A percentile compares a stretch with the other conserved stretches of the same genome.
Conservation (phyloP, 2,888 invertebrate species). For the Luperina nickerlii region DNA sequence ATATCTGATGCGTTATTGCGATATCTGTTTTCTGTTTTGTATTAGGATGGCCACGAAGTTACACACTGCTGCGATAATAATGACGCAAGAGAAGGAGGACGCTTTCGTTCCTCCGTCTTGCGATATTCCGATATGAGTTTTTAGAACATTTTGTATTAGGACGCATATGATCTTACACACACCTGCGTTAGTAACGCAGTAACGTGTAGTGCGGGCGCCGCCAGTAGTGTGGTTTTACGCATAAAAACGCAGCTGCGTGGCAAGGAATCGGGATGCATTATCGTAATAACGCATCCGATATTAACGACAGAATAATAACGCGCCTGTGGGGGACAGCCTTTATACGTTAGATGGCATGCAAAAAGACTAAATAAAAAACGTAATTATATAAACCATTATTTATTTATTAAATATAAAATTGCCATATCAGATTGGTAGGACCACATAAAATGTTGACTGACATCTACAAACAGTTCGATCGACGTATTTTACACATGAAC, state of each 20-base stretch:
- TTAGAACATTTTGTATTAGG: no score
- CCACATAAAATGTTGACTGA: slow-evolving; percentile 77
- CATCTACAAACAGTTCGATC: slow-evolving; percentile 81
- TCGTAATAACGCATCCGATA: background rate
- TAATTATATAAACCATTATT: slow-evolving; percentile 81
- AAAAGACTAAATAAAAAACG: slow-evolving; percentile 25
- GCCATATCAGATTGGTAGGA: slow-evolving; percentile 82
- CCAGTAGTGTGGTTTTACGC: background rate
- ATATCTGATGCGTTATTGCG: no score
- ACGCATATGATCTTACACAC: no score
- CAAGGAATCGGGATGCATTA: background rate
- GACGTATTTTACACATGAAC: slow-evolving; percentile 74
- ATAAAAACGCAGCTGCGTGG: background rate
- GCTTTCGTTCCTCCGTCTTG: no score
- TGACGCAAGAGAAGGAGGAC: no score
- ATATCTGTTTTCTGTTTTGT: no score
- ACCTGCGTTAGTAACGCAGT: no score
- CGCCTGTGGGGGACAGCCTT: background rate
- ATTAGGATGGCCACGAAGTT: no score
- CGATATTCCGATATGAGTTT: no score
- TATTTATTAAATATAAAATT: slow-evolving; percentile 88
- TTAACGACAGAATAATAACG: background rate
- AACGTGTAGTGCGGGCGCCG: no score
- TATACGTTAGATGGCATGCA: background rate
- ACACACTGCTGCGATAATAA: no score